Conservation (phyloP, 1,140 invertebrate genomes). For the Chironomus tepperi region DNA sequence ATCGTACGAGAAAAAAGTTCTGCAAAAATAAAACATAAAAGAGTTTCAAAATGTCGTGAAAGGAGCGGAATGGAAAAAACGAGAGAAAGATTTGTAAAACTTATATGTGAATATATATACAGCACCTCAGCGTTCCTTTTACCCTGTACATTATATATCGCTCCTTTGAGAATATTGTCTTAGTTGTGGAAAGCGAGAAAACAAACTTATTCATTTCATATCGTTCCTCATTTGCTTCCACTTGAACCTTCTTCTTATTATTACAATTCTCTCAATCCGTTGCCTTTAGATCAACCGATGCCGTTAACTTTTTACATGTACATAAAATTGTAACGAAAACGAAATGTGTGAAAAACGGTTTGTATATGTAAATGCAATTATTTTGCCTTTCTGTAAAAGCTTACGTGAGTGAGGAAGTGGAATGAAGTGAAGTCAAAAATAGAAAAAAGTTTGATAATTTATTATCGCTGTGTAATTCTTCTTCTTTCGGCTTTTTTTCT, state of each 20-base stretch:
- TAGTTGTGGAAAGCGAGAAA: neutral
- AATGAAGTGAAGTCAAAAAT: constrained; percentile 8
- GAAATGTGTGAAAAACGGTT: neutral
- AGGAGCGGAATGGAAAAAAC: neutral
- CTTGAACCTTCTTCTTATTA: neutral
- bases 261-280: too few species aligned
- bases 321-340: neutral
- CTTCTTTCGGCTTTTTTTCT: neutral
- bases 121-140: neutral
- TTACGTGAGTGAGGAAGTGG: neutral
- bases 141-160: neutral
- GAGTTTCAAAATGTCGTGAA: neutral
- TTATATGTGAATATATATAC: neutral
- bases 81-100: neutral
- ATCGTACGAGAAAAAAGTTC: neutral
- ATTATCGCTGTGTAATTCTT: neutral
- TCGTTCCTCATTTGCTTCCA: neutral
- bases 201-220: too few species aligned
- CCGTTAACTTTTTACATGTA: neutral
- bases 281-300: too few species aligned
- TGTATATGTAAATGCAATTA: constrained; percentile 3
- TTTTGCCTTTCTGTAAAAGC: neutral
- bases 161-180: constrained; percentile 4
- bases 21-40: neutral
- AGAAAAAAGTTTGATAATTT: neutral